A percentile compares a stretch with the other conserved stretches of the same genome.
Conservation (phyloP, 2,888 invertebrate genomes). For the Rutpela maculata region DNA sequence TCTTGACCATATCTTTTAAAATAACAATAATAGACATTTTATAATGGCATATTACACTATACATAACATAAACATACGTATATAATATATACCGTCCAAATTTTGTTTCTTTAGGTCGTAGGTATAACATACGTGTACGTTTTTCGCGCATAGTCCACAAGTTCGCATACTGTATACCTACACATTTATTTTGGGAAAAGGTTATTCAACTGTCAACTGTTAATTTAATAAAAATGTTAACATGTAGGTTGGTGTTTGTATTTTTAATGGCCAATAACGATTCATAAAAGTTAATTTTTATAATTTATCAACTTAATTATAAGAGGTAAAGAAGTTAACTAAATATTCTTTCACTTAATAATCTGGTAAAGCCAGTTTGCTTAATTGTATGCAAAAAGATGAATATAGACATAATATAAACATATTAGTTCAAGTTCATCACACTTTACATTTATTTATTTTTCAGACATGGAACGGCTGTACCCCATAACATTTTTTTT, state of each 20-base stretch:
- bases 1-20: too few relatives aligned
- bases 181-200: background rate
- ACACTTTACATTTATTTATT: constrained; percentile 9
- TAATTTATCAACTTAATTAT: background rate
- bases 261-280: background rate
- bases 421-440: background rate
- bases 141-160: too few relatives aligned
- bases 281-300: background rate
- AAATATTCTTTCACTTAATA: background rate
- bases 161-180: too few relatives aligned
- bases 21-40: too few relatives aligned
- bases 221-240: background rate
- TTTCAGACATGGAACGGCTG: constrained; percentile 24
- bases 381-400: constrained; percentile 10
- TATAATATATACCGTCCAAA: too few relatives aligned
- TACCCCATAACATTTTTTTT: background rate
- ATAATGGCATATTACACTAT: too few relatives aligned
- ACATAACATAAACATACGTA: too few relatives aligned
- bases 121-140: too few relatives aligned
- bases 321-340: background rate
- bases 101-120: too few relatives aligned
- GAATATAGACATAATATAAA: background rate
- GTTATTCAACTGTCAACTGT: background rate
- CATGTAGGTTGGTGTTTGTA: background rate
- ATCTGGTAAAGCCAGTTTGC: constrained; percentile 23